Evolutionary conservation across 2,797 vertebrate genomes (phyloP), one percentile per base, ranked within the genome.

Genomic region (Coregonus suidteri): DNA sequence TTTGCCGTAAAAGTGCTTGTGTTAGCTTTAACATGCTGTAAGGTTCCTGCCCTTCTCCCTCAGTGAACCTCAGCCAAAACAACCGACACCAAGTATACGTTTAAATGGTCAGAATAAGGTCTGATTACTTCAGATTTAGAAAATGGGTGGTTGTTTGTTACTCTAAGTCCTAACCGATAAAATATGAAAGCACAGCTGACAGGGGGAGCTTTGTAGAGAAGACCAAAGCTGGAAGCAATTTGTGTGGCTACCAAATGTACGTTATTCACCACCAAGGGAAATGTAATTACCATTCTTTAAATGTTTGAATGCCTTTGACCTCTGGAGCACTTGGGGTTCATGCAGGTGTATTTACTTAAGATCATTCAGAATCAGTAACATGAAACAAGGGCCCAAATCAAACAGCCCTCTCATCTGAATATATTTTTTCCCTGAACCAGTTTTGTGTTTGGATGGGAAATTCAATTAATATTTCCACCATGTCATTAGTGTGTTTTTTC

Each of bases 281-380:
- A 94, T 95, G 95, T 94, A 95, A 95, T 95, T 95, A 94, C 93
- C 92, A 94, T 94, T 94, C 93, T 95, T 95, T 94, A 95, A 95
- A 95, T 95, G 93, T 95, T 95, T 95, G 93, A 95, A 95, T 94
- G 93, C 94, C 94, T 95, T 94, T 95, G 93, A 94, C 94, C 94
- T 91, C 85, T 91, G 77, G 86, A 91, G 91, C 92, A 86, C 91
- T 92, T 82, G 0, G 80, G 81, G 93, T 93, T 94, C 93, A 11
- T 69, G 88, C 94, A 95, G 94, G 94, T 95, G 94, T 95, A 93
- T 95, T 95, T 95, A 93, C 91, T 94, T 93, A 94, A 92, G 91
- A 88, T 93, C 93, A 94, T 94, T 95, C 88, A 91, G 90, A 94
- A 94, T 94, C 91, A 94, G 91, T 91, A 94, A 94, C 90, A 91